Evolutionary conservation across 2,113 vertebrate species (phyloP), one percentile per base, ranked within the genome.

Genomic region (Tichodroma muraria): DNA sequence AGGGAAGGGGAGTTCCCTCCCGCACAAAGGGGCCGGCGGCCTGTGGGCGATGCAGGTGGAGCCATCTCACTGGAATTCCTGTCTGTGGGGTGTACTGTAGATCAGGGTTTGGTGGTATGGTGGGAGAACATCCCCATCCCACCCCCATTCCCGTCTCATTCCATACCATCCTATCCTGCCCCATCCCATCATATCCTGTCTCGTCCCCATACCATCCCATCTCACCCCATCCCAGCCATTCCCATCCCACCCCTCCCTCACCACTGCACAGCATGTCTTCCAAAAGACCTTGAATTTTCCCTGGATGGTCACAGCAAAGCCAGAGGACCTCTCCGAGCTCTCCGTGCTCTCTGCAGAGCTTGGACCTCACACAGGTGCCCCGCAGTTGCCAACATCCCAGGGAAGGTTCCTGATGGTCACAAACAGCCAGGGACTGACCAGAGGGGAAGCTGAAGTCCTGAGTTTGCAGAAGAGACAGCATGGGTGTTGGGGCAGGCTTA

Each of bases 21-120:
- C 2, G 21, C 44, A 22, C 2, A 5, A 18, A 38, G 27, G 9
- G 15, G 33, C 56, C 4, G 2, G 30, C 37, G 77, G 68, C 40
- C 24, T 27, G 3, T 4, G 22, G 15, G 1, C 40, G 22, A 2
- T 30, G 42, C 16, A 37, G 57, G 6, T 5, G 5, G 42, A 70
- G 23, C 61, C 4, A 0, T 66, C 38, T 78, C 19, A 11, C 56
- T 50, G 65, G 37, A 9, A 4, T n/a, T 64, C 9, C 44, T 1
- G 0, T 44, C 35, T 53, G 3, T 35, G 56, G n/a, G 23, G 33
- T 27, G 35, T 35, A 2, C 20, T 20, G 0, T 10, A 57, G 45
- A 15, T 50, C 35, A 23, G 66, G 40, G 15, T 64, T 47, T 72
- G 63, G 33, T 37, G 33, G 63, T 66, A 6, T 0, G 1, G 35